These are phyloP conservation scores for Venustoraphidia nigricollis DNA, from an alignment of 2,888 invertebrate genomes.

Conservation along the genomic window DNA sequence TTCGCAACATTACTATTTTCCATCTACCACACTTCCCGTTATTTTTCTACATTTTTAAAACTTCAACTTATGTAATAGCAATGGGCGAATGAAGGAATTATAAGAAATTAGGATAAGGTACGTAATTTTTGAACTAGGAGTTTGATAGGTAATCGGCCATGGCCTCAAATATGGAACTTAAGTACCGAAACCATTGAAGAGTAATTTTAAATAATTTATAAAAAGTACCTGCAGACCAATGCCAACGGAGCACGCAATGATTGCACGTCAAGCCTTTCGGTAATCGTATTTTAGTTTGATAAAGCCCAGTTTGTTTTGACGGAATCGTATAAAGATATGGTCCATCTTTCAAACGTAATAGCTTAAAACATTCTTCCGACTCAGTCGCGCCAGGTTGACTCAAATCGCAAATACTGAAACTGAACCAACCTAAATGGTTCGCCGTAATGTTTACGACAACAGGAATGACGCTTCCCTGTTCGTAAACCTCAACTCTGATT, in stretches of 20 bases:
- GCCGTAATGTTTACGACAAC: slow-evolving; percentile 21
- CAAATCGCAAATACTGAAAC: slow-evolving; percentile 26
- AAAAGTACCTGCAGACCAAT: slow-evolving; percentile 24
- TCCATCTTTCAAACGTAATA: slow-evolving; percentile 21
- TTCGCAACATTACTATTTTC: too few species aligned
- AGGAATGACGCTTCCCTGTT: slow-evolving; percentile 17
- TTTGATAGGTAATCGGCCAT: too few species aligned
- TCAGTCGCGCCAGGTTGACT: slow-evolving; percentile 21
- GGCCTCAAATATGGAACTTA: too few species aligned
- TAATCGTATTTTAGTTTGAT: slow-evolving; percentile 20
- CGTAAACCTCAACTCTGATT: slow-evolving; percentile 27
- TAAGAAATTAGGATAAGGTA: too few species aligned
- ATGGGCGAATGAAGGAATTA: too few species aligned
- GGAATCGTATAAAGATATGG: slow-evolving; percentile 17
- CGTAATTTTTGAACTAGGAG: too few species aligned
- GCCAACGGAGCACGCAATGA: slow-evolving; percentile 34
- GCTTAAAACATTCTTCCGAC: slow-evolving; percentile 28
- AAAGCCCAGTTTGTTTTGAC: slow-evolving; percentile 12
- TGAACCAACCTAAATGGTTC: slow-evolving; percentile 24
- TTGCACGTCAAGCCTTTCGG: slow-evolving; percentile 27
- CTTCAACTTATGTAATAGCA: too few species aligned
- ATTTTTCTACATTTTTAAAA: too few species aligned
- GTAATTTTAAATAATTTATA: too few species aligned
- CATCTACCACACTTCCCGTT: too few species aligned
- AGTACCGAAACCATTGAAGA: too few species aligned